These are phyloP conservation scores for Argyresthia goedartella DNA, from an alignment of 2,888 invertebrate species.

Conservation along the genomic window DNA sequence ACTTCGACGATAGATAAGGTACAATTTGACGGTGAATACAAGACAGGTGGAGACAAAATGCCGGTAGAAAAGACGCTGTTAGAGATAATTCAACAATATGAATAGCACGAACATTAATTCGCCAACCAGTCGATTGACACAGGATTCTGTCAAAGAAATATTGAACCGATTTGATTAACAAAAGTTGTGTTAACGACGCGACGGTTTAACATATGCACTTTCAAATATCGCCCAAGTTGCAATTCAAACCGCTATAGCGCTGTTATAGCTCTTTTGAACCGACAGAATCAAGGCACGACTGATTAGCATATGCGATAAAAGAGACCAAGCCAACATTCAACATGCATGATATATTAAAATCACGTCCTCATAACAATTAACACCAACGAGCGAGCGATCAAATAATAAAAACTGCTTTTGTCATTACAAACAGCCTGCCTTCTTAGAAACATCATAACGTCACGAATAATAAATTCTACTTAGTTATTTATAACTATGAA, in stretches of 20 bases:
- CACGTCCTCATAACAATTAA: constrained; percentile 64
- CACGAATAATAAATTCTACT: constrained; percentile 27
- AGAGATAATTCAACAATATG: no score
- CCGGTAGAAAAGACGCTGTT: no score
- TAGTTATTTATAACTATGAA: background rate
- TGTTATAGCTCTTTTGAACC: background rate
- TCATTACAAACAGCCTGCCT: constrained; percentile 52
- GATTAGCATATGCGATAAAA: constrained; percentile 60
- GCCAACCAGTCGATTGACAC: background rate
- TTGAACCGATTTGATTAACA: background rate
- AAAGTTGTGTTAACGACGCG: constrained; percentile 28
- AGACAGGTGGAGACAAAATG: no score
- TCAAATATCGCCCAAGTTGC: constrained; percentile 11
- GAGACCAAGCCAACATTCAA: constrained; percentile 33
- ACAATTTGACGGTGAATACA: no score
- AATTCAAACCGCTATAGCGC: background rate
- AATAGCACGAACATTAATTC: background rate
- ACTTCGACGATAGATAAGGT: no score
- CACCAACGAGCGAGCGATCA: constrained; percentile 60
- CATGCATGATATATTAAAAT: constrained; percentile 67
- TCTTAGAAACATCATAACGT: constrained; percentile 45
- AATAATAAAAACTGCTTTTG: constrained; percentile 64
- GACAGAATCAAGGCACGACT: constrained; percentile 21
- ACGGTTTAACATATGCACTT: constrained; percentile 17
- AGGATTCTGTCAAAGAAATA: background rate